Evolutionary conservation across 2,888 invertebrate species (phyloP), one percentile per base, ranked within the genome.

Genomic region (Phania funesta): DNA sequence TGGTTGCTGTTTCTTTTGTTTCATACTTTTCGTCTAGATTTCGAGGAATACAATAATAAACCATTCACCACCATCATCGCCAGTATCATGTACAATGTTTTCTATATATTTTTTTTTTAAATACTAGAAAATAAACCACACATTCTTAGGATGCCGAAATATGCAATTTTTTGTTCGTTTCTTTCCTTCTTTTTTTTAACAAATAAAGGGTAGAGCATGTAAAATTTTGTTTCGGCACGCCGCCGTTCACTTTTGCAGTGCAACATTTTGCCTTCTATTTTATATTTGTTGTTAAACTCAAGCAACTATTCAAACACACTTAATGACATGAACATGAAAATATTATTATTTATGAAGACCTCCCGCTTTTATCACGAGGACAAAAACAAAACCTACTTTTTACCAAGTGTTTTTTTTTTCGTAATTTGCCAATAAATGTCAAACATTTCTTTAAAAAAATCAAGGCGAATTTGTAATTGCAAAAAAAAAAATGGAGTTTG

Each of bases 171-270:
- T 68, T 44, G 29, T 54, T 70, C 29, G 18, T 35, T 35, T 22
- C 18, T 52, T 73, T 74, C 26, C 8, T 7, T 18, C 6, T 44
- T 16, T 16, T 44, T 44, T 44, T 41, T 16, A 44, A n/a, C 29
- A n/a, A 16, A 44, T 7, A 44, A 44, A 44, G 16, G 2, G 16
- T 16, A 16, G 7, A 44, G 16, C 7, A 44, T 38, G 18, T 32
- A 18, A 11, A 32, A 22, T 65, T 68, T 54, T 35, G 52, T 64
- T 29, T 64, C 64, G 74, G 24, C 50, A 62, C 29, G 73, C 29
- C 9, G 68, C 81, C 81, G 77, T 77, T 82, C 74, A 82, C 81
- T 81, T 81, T 74, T 77, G 20, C 44, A 81, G 73, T 38, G 5
- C 13, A 22, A 70, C 48, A 62, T 70, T n/a, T 70, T 77, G 56